Evolutionary conservation across 2,797 vertebrate genomes (phyloP).

Genomic region (Darevskia mixta): DNA sequence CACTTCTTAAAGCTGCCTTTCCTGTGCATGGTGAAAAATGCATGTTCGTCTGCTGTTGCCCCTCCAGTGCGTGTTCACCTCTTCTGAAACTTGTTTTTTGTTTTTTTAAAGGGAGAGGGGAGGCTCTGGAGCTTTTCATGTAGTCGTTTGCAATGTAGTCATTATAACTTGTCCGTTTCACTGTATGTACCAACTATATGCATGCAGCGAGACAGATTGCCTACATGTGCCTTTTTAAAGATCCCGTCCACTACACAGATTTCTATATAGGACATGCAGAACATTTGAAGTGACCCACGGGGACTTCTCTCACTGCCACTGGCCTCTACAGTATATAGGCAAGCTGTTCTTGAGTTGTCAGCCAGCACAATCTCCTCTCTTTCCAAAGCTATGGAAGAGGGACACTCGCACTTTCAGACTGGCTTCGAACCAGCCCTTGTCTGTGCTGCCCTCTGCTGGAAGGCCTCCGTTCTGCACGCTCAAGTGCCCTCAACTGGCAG

Average conservation of each 20-base stretch:
- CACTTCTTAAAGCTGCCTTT: not conserved
- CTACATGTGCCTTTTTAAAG: not conserved
- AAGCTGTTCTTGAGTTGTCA: not conserved
- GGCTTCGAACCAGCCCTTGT: not conserved
- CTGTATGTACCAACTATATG: not conserved
- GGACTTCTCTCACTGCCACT: not conserved
- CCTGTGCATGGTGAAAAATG: not conserved
- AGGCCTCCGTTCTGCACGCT: not conserved
- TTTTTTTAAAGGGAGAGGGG: not conserved
- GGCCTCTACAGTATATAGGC: not conserved
- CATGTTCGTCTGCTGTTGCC: not conserved
- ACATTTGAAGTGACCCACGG: not conserved
- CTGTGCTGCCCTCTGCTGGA: constrained; percentile 6
- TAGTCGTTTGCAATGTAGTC: not conserved
- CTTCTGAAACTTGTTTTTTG: not conserved
- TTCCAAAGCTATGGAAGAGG: not conserved
- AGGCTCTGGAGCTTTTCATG: too few relatives aligned
- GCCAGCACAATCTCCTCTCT: not conserved
- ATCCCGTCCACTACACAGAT: too few relatives aligned
- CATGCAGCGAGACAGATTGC: not conserved
- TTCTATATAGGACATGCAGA: not conserved
- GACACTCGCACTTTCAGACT: not conserved
- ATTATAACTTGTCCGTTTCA: not conserved
- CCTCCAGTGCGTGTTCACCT: not conserved
- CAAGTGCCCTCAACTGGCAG: not conserved